Evolutionary conservation across 2,797 vertebrate species (phyloP).

Genomic region (Chaunax sp.): DNA sequence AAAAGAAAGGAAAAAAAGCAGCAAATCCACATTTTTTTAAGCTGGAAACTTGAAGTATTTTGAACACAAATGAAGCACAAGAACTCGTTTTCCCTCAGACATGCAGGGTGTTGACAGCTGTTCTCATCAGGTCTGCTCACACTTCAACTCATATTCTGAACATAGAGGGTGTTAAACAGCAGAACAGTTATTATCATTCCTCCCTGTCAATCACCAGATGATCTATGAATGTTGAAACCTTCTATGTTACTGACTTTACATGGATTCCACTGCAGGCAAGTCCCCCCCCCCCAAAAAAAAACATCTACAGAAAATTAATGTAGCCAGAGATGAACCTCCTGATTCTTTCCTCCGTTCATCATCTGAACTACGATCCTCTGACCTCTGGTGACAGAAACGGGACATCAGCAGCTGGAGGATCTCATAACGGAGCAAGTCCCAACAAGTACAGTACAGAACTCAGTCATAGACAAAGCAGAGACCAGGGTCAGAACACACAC

Average conservation of each 20-base stretch:
- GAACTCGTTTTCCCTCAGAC: no score
- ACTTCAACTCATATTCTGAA: no score
- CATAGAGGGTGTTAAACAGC: not conserved
- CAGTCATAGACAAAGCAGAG: constrained; percentile 20
- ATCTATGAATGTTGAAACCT: no score
- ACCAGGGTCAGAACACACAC: no score
- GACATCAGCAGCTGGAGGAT: constrained; percentile 39
- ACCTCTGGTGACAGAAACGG: not conserved
- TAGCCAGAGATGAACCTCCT: not conserved
- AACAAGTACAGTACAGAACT: constrained; percentile 55
- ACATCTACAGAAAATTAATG: constrained; percentile 10
- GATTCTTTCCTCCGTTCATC: constrained; percentile 5
- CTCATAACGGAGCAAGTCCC: constrained; percentile 56
- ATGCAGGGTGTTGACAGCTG: not conserved
- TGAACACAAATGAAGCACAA: no score
- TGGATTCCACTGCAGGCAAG: not conserved
- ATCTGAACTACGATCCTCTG: not conserved
- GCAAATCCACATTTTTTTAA: not conserved
- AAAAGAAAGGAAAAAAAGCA: constrained; percentile 17
- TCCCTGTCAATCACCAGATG: constrained; percentile 45
- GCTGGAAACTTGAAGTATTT: not conserved
- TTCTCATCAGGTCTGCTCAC: no score
- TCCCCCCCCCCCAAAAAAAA: constrained; percentile 2
- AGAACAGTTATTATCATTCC: constrained; percentile 63
- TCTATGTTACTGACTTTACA: constrained; percentile 12